phyloP scores from a whole-genome alignment of 2,888 invertebrate genomes.

The Pocota personata region DNA sequence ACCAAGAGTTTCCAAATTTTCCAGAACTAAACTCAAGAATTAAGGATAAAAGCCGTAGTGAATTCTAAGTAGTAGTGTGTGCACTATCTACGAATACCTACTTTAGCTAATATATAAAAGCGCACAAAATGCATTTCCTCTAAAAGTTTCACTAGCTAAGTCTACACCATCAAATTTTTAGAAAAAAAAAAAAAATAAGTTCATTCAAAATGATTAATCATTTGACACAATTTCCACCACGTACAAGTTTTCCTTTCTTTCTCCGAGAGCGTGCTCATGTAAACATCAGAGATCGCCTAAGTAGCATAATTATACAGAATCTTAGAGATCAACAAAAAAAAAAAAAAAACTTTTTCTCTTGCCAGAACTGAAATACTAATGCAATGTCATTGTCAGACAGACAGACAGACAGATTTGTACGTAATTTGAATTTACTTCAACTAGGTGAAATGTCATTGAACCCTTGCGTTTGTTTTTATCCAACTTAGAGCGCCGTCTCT shows the following conservation, averaged over 20 bases:
- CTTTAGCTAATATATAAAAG: too few relatives aligned
- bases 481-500: background rate
- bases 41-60: too few relatives aligned
- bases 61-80: too few relatives aligned
- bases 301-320: conserved; percentile 26
- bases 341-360: conserved; percentile 15
- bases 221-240: conserved; percentile 33
- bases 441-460: conserved; percentile 60
- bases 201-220: conserved; percentile 39
- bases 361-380: conserved; percentile 11
- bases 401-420: conserved; percentile 30
- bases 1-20: too few relatives aligned
- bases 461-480: conserved; percentile 41
- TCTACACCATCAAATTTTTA: too few relatives aligned
- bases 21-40: too few relatives aligned
- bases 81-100: too few relatives aligned
- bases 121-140: background rate
- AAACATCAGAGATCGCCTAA: conserved; percentile 8
- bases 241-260: conserved; percentile 34
- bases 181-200: too few relatives aligned
- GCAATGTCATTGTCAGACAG: conserved; percentile 56
- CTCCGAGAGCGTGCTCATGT: conserved; percentile 1
- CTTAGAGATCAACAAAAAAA: background rate
- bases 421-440: conserved; percentile 45
- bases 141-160: background rate